Evolutionary conservation across 2,888 invertebrate genomes (phyloP).

Genomic region (Xestia rhomboidea): DNA sequence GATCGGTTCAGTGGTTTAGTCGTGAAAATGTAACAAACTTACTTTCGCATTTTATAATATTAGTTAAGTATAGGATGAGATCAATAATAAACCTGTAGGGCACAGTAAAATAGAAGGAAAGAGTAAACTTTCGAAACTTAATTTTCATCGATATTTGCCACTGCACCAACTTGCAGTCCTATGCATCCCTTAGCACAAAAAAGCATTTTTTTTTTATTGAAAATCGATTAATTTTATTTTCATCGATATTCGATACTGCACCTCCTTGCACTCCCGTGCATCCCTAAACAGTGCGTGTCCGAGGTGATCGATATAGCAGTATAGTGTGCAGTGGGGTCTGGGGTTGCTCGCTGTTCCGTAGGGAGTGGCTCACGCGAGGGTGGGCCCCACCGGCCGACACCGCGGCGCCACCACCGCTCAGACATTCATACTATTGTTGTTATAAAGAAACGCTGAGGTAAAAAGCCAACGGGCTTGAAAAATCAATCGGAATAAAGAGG

Average conservation of each 20-base stretch:
- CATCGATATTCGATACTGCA: conserved; percentile 25
- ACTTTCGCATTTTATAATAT: too few relatives aligned
- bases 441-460: conserved; percentile 37
- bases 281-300: conserved; percentile 74
- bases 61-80: not conserved
- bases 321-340: conserved; percentile 62
- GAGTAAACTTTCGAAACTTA: not conserved
- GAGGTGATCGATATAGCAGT: conserved; percentile 80
- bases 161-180: not conserved
- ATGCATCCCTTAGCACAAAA: not conserved
- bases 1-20: too few relatives aligned
- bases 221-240: not conserved
- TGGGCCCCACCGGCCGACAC: conserved; percentile 58
- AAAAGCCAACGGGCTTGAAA: conserved; percentile 34
- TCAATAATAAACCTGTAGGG: not conserved
- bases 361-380: conserved; percentile 73
- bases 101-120: not conserved
- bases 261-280: conserved; percentile 29
- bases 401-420: conserved; percentile 55
- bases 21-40: too few relatives aligned
- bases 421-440: conserved; percentile 53
- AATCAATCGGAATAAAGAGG: conserved; percentile 8
- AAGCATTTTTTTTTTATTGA: not conserved
- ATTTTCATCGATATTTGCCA: not conserved
- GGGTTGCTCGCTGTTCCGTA: conserved; percentile 69